Evolutionary conservation across 2,113 vertebrate genomes (phyloP).

Genomic region (Sterrhoptilus dennistouni): DNA sequence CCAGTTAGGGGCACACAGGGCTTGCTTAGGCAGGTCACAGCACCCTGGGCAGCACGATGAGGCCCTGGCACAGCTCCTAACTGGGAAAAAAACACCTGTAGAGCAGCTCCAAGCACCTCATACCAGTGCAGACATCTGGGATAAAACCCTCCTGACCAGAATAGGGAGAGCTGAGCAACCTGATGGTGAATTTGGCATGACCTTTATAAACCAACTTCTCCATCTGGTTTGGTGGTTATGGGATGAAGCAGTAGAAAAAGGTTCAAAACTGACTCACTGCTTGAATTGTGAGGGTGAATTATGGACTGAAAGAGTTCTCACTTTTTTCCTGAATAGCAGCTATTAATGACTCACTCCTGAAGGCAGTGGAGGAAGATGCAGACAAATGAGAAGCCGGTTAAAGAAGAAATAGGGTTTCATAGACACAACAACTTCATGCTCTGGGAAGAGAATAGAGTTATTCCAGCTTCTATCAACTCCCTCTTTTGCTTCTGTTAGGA

Average conservation of each 20-base stretch:
- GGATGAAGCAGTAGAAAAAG: neutral
- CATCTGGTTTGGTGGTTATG: neutral
- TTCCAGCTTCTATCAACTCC: neutral
- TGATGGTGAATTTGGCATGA: neutral
- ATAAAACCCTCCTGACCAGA: neutral
- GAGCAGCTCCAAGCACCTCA: neutral
- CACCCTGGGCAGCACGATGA: neutral
- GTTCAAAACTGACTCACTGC: neutral
- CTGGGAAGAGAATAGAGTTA: neutral
- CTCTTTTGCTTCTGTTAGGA: neutral
- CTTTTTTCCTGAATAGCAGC: neutral
- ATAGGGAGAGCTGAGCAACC: fast-evolving
- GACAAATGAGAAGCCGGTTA: neutral
- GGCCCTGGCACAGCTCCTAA: neutral
- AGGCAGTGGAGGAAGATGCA: neutral
- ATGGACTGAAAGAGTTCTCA: slow-evolving; percentile 33
- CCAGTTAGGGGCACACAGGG: fast-evolving
- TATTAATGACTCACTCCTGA: slow-evolving; percentile 25
- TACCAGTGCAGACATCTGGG: neutral
- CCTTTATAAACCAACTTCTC: fast-evolving
- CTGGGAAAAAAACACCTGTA: fast-evolving
- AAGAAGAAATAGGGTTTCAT: neutral
- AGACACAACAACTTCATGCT: neutral
- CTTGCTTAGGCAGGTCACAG: neutral
- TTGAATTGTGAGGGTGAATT: neutral